Evolutionary conservation across 2,888 invertebrate genomes (phyloP), one percentile per base, ranked within the genome.

Genomic region (Clostera curtula): DNA sequence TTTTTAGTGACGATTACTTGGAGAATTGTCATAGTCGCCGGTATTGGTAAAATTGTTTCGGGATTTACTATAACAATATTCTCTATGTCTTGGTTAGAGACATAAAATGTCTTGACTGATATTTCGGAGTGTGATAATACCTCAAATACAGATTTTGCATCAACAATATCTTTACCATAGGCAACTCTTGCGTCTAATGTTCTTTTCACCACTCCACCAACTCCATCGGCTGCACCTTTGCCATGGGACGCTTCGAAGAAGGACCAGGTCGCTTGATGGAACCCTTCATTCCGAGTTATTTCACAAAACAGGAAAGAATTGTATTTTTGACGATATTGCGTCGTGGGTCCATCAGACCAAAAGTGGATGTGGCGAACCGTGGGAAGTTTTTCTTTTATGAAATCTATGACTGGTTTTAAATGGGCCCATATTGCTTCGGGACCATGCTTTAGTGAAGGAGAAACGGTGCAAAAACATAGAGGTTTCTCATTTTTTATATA

Each of bases 321-420:
- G 8, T 29, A 33, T 32, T 39, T 39, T 25, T 36, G 39, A 4
- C 39, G 13, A 12, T 39, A 39, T 15, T 39, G 39, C n/a, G 32
- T 25, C 9, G 23, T 33, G 6, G 35, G 35, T 18, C 28, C 31
- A 23, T 35, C 31, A 11, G 35, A 35, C 16, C 13, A 35, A 23
- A 28, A 16, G 19, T 27, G 22, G 5, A 31, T 12, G 8, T 20
- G 12, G 3, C 17, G 16, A 18, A 28, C 10, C 5, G 22, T 24
- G 5, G 34, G 30, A 21, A 10, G 5, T 13, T 24, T n/a, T 20
- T 9, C 12, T 22, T 30, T 24, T 4, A 24, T 14, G 6, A 18
- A 15, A 13, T 25, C n/a, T n/a, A 29, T 27, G 3, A 36, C 16
- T 12, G 29, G 31, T 8, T 26, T 25, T 26, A 31, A 26, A 13